Conservation (phyloP, 2,888 invertebrate species). For the Unio delphinus region DNA sequence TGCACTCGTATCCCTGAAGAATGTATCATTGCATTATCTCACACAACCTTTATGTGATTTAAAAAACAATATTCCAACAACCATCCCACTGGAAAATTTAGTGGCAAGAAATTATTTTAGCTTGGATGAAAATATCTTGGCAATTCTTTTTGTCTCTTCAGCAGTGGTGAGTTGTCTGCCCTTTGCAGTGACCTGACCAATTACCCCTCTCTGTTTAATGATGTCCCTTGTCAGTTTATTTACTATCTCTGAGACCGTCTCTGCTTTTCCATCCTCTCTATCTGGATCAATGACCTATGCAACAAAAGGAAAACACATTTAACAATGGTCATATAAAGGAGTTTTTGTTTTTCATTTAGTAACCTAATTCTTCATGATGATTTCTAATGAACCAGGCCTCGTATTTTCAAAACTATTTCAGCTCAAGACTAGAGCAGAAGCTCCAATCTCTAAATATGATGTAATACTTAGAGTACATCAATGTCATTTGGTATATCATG, state of each 20-base stretch:
- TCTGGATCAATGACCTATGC: conserved; percentile 13
- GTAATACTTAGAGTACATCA: too few species aligned
- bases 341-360: neutral
- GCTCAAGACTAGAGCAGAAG: too few species aligned
- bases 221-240: conserved; percentile 30
- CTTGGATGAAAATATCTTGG: conserved; percentile 63
- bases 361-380: neutral
- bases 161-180: conserved; percentile 55
- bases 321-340: neutral
- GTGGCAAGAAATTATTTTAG: conserved; percentile 5
- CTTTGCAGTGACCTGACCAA: conserved; percentile 38
- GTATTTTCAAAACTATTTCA: too few species aligned
- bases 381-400: too few species aligned
- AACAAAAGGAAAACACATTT: neutral
- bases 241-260: conserved; percentile 41
- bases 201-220: conserved; percentile 1
- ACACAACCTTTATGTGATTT: too few species aligned
- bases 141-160: conserved; percentile 64
- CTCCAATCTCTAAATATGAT: too few species aligned
- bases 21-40: too few species aligned
- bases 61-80: too few species aligned
- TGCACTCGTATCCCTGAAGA: too few species aligned
- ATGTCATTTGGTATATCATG: too few species aligned
- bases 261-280: conserved; percentile 28
- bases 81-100: too few species aligned